phyloP scores from a whole-genome alignment of 2,797 vertebrate genomes.

The Parauchenoglanis ngamensis region DNA sequence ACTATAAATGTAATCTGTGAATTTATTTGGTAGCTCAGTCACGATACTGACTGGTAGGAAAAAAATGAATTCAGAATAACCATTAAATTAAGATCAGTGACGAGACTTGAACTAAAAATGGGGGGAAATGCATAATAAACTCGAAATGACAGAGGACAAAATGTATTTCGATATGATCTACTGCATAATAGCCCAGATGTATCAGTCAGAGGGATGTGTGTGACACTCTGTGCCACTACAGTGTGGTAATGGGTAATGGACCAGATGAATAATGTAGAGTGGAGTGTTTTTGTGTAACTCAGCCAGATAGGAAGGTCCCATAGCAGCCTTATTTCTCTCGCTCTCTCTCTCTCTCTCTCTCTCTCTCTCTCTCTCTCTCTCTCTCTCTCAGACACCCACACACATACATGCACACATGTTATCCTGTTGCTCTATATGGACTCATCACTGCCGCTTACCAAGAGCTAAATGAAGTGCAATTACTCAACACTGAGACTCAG shows the following conservation, averaged over 20 bases:
- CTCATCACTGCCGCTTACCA: slow-evolving; percentile 48
- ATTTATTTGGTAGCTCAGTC: neutral
- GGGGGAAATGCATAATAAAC: slow-evolving; percentile 1
- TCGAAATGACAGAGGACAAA: slow-evolving; percentile 10
- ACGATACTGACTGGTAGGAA: neutral
- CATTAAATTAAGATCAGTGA: neutral
- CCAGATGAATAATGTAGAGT: slow-evolving; percentile 42
- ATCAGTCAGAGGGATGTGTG: slow-evolving; percentile 31
- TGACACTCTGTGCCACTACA: slow-evolving; percentile 15
- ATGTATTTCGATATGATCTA: slow-evolving; percentile 6
- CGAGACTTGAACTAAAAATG: slow-evolving; percentile 5
- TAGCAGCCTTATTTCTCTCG: neutral
- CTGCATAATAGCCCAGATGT: slow-evolving; percentile 36
- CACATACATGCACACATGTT: neutral
- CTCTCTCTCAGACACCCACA: neutral
- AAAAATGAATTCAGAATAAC: neutral
- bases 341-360: neutral
- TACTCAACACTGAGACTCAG: slow-evolving; percentile 29
- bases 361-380: slow-evolving; percentile 2
- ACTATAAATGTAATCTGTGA: slow-evolving; percentile 1
- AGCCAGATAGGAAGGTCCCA: slow-evolving; percentile 36
- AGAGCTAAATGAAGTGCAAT: slow-evolving; percentile 45
- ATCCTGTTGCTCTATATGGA: slow-evolving; percentile 5
- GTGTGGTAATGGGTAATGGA: slow-evolving; percentile 40
- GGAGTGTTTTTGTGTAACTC: slow-evolving; percentile 26